Evolutionary conservation across 2,888 invertebrate species (phyloP).

Genomic region (Nysson spinosus): DNA sequence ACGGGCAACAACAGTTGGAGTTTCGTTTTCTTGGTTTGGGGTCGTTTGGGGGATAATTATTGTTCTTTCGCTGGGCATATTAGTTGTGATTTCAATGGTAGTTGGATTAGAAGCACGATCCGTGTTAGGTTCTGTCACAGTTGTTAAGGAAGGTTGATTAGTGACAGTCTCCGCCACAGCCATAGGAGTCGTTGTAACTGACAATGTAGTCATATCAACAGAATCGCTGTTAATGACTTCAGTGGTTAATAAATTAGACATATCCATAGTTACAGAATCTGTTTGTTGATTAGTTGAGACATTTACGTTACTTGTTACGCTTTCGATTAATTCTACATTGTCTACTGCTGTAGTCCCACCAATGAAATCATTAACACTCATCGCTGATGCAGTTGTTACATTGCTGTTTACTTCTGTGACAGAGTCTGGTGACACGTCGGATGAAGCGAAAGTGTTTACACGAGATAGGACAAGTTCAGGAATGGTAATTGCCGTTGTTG

Average conservation of each 20-base stretch:
- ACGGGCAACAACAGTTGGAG: constrained; percentile 73
- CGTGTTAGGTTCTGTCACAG: constrained; percentile 24
- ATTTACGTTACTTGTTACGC: constrained; percentile 10
- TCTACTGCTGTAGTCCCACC: constrained; percentile 14
- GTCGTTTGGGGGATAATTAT: constrained; percentile 56
- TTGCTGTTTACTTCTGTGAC: constrained; percentile 10
- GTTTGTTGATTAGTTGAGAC: constrained; percentile 26
- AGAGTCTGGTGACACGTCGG: constrained; percentile 3
- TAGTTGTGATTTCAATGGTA: constrained; percentile 38
- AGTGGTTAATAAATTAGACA: constrained; percentile 1
- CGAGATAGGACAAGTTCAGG: constrained; percentile 6
- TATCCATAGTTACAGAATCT: constrained; percentile 9
- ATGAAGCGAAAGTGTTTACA: constrained; percentile 22
- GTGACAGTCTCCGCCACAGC: constrained; percentile 37
- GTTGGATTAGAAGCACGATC: constrained; percentile 13
- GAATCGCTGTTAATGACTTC: constrained; percentile 9
- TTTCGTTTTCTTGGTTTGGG: constrained; percentile 59
- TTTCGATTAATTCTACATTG: constrained; percentile 9
- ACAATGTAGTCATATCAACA: constrained; percentile 20
- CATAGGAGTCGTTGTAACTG: constrained; percentile 23
- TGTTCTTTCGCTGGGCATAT: constrained; percentile 34
- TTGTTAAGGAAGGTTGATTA: constrained; percentile 53
- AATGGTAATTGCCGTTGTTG: constrained; percentile 7
- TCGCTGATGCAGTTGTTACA: too few species aligned
- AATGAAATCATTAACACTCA: too few species aligned